These are phyloP conservation scores for Agelastica alni DNA, from an alignment of 2,888 invertebrate genomes.

Conservation along the genomic window DNA sequence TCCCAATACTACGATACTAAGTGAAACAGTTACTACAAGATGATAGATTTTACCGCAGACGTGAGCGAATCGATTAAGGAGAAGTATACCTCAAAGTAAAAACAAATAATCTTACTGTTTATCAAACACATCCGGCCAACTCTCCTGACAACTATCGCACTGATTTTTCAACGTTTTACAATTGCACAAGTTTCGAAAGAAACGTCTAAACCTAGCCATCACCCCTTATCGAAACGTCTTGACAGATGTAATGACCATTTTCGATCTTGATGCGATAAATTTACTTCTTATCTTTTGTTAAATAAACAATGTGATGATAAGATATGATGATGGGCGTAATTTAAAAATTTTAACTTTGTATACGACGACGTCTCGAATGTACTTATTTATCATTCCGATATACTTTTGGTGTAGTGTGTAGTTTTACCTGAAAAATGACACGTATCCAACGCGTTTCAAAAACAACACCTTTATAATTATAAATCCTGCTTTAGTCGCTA, in stretches of 20 bases:
- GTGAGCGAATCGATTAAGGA: too few species aligned
- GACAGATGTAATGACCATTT: slow-evolving; percentile 3
- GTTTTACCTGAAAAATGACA: too few species aligned
- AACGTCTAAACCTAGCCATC: slow-evolving; percentile 43
- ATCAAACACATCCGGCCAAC: slow-evolving; percentile 26
- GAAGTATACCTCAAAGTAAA: background rate
- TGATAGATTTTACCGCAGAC: too few species aligned
- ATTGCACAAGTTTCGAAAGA: slow-evolving; percentile 41
- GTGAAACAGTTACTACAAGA: too few species aligned
- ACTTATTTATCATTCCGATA: too few species aligned
- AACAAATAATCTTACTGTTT: slow-evolving; percentile 23
- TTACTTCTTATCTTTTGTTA: slow-evolving; percentile 8
- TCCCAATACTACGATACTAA: too few species aligned
- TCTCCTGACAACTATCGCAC: slow-evolving; percentile 24
- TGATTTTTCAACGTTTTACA: slow-evolving; percentile 29
- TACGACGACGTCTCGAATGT: too few species aligned
- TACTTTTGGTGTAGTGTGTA: too few species aligned
- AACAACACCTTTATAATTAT: too few species aligned
- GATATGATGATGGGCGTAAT: slow-evolving; percentile 2
- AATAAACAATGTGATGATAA: slow-evolving; percentile 16
- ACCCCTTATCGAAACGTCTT: slow-evolving; percentile 3
- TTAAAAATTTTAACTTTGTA: background rate
- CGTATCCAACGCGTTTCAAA: too few species aligned
- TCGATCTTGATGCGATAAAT: slow-evolving; percentile 7
- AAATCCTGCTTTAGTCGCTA: too few species aligned